Evolutionary conservation across 2,888 invertebrate genomes (phyloP).

Genomic region (Tetramorium bicarinatum): DNA sequence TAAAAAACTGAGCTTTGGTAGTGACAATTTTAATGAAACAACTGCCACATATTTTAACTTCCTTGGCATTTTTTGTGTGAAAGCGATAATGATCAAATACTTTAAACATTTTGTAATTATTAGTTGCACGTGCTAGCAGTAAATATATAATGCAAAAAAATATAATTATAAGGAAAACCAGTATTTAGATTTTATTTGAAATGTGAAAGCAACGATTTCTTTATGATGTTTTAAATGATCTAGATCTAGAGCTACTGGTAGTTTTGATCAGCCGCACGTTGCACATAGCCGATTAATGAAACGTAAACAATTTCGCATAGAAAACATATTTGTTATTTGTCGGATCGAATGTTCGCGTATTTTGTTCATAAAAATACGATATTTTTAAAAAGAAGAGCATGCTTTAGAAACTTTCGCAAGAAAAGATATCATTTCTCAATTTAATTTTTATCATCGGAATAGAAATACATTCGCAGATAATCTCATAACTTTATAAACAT

Average conservation of each 20-base stretch:
- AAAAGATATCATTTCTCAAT: conserved; percentile 3
- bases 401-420: conserved; percentile 1
- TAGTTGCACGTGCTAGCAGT: neutral
- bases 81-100: neutral
- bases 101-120: neutral
- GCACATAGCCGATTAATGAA: conserved; percentile 7
- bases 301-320: conserved; percentile 5
- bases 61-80: no score
- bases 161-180: neutral
- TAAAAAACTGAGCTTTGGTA: no score
- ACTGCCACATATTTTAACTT: no score
- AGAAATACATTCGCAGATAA: neutral
- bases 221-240: conserved; percentile 4
- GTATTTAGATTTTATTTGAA: neutral
- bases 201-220: neutral
- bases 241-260: neutral
- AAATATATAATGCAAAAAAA: neutral
- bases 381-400: neutral
- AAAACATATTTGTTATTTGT: conserved; percentile 18
- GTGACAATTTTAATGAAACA: no score
- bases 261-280: conserved; percentile 2
- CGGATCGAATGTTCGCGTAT: neutral
- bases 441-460: neutral
- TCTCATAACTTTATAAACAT: neutral
- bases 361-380: neutral